Evolutionary conservation across 2,888 invertebrate species (phyloP).

Genomic region (Stenchaetothrips biformis): DNA sequence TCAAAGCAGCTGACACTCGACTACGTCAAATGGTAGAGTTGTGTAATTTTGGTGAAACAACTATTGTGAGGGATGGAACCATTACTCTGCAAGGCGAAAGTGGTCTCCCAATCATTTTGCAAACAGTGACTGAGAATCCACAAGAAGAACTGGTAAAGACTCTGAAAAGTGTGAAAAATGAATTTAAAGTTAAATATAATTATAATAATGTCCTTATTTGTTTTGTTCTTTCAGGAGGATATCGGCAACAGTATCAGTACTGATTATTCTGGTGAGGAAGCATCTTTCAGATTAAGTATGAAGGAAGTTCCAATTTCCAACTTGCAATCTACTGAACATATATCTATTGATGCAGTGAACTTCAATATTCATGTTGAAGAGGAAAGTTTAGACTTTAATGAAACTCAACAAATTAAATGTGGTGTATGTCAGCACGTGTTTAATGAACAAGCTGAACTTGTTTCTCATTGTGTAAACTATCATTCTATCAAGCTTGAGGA

Average conservation of each 20-base stretch:
- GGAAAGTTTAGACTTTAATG: neutral
- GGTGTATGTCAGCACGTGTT: neutral
- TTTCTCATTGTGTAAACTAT: neutral
- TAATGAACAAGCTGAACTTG: neutral
- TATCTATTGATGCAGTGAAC: neutral
- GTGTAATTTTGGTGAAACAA: neutral
- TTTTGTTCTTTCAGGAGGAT: neutral
- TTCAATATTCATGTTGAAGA: neutral
- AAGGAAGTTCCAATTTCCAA: neutral
- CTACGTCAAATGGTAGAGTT: neutral
- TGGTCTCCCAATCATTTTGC: neutral
- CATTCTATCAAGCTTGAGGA: neutral
- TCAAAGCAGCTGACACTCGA: slow-evolving; percentile 5
- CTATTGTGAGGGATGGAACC: neutral
- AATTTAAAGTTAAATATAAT: neutral
- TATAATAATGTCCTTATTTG: neutral
- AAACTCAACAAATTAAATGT: neutral
- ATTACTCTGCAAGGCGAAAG: neutral
- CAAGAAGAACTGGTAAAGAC: neutral
- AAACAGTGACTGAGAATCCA: neutral
- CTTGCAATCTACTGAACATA: neutral
- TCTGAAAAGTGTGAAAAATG: neutral
- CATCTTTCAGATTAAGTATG: neutral
- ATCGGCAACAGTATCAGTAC: neutral
- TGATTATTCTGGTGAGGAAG: neutral